Conservation (phyloP, 2,113 vertebrate species). For the Prionailurus viverrinus region DNA sequence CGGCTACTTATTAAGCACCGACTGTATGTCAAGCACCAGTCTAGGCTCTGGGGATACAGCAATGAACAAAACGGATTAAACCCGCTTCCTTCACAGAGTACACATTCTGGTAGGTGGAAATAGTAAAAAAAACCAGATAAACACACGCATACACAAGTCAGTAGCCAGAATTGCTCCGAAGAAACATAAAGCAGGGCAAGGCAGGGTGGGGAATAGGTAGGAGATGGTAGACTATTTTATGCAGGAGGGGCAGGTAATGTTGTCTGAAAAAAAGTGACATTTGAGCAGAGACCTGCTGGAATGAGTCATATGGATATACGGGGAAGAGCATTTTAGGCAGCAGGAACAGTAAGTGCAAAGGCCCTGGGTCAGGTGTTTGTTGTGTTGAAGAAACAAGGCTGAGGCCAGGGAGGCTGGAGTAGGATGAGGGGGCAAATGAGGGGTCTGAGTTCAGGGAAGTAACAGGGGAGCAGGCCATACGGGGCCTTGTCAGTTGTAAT, state of each 20-base stretch:
- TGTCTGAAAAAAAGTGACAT: neutral
- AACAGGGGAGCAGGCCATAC: neutral
- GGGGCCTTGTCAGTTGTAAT: neutral
- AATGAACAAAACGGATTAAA: neutral
- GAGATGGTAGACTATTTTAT: neutral
- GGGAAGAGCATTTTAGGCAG: neutral
- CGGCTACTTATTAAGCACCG: neutral
- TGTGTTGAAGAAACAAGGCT: neutral
- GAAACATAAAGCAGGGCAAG: neutral
- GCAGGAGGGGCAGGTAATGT: neutral
- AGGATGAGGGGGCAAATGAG: neutral
- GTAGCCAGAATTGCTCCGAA: neutral
- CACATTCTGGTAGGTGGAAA: neutral
- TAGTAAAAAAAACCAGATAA: neutral
- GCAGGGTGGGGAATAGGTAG: neutral
- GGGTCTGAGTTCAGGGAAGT: neutral
- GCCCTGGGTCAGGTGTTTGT: conserved; percentile 14
- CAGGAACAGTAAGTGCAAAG: neutral
- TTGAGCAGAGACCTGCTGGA: neutral
- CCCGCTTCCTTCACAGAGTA: neutral
- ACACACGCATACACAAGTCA: neutral
- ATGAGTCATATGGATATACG: neutral
- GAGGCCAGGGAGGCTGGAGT: neutral
- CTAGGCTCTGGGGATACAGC: neutral
- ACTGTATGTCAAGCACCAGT: neutral